phyloP scores from a whole-genome alignment of 1,140 invertebrate species.

The Drosophila lacteicornis region DNA sequence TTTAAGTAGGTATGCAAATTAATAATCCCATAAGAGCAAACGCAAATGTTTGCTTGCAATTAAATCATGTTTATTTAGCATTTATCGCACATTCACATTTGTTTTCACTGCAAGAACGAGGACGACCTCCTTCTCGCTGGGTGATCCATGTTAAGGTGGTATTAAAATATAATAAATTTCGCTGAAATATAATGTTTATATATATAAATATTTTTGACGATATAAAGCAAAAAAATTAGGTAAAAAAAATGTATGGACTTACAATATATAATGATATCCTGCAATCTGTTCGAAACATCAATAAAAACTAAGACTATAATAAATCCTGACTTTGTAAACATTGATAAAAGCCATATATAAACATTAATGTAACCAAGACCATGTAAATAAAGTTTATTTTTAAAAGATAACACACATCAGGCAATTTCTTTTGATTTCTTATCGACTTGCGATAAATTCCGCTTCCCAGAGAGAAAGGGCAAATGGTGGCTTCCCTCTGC shows the following conservation, averaged over 20 bases:
- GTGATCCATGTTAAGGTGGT: background rate
- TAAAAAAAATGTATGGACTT: no score
- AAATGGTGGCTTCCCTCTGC: constrained; percentile 60
- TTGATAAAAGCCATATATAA: background rate
- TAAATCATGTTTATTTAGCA: constrained; percentile 48
- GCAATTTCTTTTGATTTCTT: constrained; percentile 44
- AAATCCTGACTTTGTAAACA: background rate
- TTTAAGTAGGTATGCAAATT: constrained; percentile 31
- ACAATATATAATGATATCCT: no score
- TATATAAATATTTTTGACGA: background rate
- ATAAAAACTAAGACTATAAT: background rate
- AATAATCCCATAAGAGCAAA: constrained; percentile 38
- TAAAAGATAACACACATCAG: background rate
- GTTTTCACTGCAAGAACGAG: background rate
- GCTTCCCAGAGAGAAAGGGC: background rate
- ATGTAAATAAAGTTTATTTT: background rate
- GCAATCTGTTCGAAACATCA: background rate
- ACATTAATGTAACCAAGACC: background rate
- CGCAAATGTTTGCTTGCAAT: constrained; percentile 53
- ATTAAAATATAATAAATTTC: background rate
- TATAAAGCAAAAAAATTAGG: no score
- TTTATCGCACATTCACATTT: constrained; percentile 34
- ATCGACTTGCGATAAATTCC: constrained; percentile 68
- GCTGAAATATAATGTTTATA: background rate
- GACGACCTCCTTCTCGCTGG: background rate